These are phyloP conservation scores for Galagoides demidoff DNA, from an alignment of 2,797 vertebrate genomes.

Conservation along the genomic window DNA sequence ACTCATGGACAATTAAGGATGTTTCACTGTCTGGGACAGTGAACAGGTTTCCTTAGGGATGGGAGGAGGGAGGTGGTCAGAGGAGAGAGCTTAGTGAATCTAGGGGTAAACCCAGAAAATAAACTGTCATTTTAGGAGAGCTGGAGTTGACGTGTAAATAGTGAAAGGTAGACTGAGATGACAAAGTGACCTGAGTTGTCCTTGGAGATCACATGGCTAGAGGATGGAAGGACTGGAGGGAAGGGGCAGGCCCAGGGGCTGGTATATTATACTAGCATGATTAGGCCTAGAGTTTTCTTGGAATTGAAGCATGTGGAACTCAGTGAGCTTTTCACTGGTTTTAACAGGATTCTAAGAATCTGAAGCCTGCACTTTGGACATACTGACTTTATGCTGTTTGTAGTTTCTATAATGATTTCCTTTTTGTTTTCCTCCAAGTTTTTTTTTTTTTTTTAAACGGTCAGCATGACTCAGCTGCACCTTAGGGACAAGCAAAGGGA, in stretches of 20 bases:
- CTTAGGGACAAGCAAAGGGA: background rate
- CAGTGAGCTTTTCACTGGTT: slow-evolving; percentile 27
- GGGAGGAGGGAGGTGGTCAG: background rate
- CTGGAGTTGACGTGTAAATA: background rate
- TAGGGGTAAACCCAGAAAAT: background rate
- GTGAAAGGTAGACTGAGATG: background rate
- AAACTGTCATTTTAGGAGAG: slow-evolving; percentile 21
- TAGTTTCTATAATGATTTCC: slow-evolving; percentile 68
- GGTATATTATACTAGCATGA: background rate
- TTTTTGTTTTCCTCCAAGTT: slow-evolving; percentile 55
- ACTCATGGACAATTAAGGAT: slow-evolving; percentile 20
- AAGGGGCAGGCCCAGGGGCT: background rate
- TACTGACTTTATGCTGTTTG: background rate
- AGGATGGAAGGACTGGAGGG: background rate
- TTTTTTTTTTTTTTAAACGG: slow-evolving; percentile 60
- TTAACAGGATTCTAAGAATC: slow-evolving; percentile 65
- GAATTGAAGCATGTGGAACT: slow-evolving; percentile 46
- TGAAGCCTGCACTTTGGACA: slow-evolving; percentile 58
- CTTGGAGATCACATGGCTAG: background rate
- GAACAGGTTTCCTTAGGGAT: background rate
- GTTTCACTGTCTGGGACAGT: background rate
- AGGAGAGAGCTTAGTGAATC: background rate
- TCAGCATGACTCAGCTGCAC: slow-evolving; percentile 40
- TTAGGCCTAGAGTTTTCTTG: slow-evolving; percentile 40
- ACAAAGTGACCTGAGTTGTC: background rate